phyloP scores from a whole-genome alignment of 2,797 vertebrate species.

The Galagoides demidoff region DNA sequence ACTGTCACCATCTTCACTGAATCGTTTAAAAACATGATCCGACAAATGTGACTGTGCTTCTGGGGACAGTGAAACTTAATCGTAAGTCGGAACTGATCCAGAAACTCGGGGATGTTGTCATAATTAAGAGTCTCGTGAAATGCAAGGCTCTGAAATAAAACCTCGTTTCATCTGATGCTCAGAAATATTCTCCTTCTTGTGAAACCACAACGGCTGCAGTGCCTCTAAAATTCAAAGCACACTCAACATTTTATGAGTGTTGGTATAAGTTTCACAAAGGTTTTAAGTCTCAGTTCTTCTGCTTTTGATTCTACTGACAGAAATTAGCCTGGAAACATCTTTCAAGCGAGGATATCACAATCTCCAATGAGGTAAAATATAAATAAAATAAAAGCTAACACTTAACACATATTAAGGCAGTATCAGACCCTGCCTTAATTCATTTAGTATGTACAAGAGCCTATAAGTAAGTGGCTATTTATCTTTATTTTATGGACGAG shows the following conservation, averaged over 20 bases:
- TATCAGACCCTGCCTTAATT: not conserved
- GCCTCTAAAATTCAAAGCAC: not conserved
- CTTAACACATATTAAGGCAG: not conserved
- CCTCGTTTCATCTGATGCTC: conserved; percentile 5
- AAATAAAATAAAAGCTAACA: not conserved
- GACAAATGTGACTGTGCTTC: not conserved
- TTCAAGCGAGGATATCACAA: not conserved
- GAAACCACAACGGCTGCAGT: not conserved
- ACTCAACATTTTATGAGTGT: not conserved
- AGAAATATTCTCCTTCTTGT: not conserved
- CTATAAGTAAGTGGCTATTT: not conserved
- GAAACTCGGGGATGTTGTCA: not conserved
- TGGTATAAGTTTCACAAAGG: not conserved
- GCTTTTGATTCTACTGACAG: not conserved
- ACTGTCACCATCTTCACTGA: not conserved
- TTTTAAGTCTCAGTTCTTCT: not conserved
- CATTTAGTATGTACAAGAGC: not conserved
- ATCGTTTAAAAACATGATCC: not conserved
- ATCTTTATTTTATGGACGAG: not conserved
- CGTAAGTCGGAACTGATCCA: not conserved
- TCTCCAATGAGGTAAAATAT: not conserved
- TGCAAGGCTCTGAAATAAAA: conserved; percentile 36
- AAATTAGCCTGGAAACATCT: not conserved
- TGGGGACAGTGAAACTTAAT: not conserved
- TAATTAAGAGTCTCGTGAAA: not conserved